Evolutionary conservation across 2,888 invertebrate genomes (phyloP).

Genomic region (Eupelmus urozonus): DNA sequence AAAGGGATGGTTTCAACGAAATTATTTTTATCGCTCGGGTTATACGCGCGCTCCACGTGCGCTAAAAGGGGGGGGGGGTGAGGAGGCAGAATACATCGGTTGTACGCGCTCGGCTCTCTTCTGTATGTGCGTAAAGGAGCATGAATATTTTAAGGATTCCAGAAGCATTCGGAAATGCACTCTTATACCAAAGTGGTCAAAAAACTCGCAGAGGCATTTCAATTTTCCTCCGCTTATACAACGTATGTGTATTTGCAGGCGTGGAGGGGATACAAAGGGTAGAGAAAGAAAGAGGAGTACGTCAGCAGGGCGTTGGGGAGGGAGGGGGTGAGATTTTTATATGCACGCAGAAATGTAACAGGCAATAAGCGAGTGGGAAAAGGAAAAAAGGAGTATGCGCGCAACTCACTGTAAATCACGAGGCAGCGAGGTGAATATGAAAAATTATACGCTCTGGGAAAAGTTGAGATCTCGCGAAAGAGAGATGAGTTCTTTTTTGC

Average conservation of each 20-base stretch:
- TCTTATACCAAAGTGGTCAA: conserved; percentile 18
- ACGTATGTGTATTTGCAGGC: background rate
- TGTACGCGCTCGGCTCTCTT: background rate
- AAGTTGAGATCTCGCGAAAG: no score
- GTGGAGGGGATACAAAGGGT: background rate
- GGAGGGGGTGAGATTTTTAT: background rate
- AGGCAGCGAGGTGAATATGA: background rate
- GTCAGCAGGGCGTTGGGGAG: background rate
- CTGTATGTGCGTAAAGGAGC: background rate
- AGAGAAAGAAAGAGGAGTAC: background rate
- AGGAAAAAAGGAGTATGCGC: background rate
- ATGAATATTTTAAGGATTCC: conserved; percentile 32
- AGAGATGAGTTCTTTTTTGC: no score
- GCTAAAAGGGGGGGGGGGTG: no score
- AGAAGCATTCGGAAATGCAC: conserved; percentile 20
- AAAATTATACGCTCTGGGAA: background rate
- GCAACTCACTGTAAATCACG: conserved; percentile 3
- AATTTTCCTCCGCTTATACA: conserved; percentile 4
- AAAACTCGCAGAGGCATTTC: conserved; percentile 18
- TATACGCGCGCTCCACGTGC: conserved; percentile 7
- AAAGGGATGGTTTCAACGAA: conserved; percentile 25
- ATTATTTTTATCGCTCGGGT: conserved; percentile 41
- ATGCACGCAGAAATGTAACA: background rate
- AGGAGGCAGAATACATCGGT: conserved; percentile 2
- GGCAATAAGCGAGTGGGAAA: background rate